Conservation (phyloP, 2,888 invertebrate genomes). For the Lithophane ornitopus region DNA sequence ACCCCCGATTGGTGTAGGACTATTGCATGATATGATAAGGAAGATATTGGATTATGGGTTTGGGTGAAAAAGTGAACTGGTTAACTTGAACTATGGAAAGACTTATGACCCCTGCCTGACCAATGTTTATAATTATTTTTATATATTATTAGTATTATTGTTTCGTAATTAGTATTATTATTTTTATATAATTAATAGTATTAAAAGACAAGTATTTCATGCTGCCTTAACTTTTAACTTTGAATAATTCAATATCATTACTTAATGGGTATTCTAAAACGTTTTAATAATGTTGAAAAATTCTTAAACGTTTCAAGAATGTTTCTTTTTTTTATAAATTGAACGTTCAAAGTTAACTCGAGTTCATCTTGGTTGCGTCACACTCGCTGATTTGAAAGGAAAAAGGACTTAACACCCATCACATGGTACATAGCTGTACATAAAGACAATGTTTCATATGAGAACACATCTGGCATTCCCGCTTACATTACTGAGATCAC, state of each 20-base stretch:
- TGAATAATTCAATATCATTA: neutral
- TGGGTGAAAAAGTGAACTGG: too few species aligned
- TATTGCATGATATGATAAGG: too few species aligned
- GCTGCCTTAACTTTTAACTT: neutral
- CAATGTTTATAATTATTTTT: too few species aligned
- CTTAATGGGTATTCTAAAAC: too few species aligned
- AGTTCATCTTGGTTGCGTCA: neutral
- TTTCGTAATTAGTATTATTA: too few species aligned
- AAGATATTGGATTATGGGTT: too few species aligned
- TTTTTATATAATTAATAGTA: too few species aligned
- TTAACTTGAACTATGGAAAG: too few species aligned
- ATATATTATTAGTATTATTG: too few species aligned
- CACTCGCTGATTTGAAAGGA: constrained; percentile 7
- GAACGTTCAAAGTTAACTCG: neutral
- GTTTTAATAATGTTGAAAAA: neutral
- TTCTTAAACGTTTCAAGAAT: neutral
- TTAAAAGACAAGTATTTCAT: neutral
- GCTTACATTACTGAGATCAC: constrained; percentile 29
- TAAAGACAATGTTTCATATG: constrained; percentile 15
- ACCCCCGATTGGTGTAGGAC: too few species aligned
- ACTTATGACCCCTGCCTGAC: too few species aligned
- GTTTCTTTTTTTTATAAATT: neutral
- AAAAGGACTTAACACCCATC: neutral
- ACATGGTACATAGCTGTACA: neutral
- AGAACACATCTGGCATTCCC: constrained; percentile 37